Percentiles rank a stretch among this genome's conserved stretches.
These are phyloP conservation scores for Antigone vipio DNA, from an alignment of 2,113 vertebrate species.

Conservation along the genomic window DNA sequence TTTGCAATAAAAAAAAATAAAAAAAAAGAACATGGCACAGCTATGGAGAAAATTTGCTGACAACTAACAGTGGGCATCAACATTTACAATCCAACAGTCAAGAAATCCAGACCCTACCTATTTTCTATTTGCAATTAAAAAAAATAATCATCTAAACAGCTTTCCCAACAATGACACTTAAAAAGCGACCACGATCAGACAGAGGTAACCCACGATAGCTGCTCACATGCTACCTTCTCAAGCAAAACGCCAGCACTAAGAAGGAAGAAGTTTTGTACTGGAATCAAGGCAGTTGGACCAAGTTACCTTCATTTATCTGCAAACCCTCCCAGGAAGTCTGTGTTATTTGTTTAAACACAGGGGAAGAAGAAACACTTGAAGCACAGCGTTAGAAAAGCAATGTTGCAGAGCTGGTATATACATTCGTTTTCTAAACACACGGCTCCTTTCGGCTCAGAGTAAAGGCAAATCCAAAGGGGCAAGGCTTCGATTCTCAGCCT, in stretches of 20 bases:
- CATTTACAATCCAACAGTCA: not conserved
- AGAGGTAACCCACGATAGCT: not conserved
- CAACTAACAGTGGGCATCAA: not conserved
- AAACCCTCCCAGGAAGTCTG: not conserved
- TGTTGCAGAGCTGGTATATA: not conserved
- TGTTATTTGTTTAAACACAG: not conserved
- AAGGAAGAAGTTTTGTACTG: not conserved
- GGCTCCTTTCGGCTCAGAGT: not conserved
- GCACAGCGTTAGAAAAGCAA: not conserved
- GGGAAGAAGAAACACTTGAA: not conserved
- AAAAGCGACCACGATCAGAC: not conserved
- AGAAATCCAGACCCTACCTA: not conserved
- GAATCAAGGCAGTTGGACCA: not conserved
- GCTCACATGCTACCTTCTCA: not conserved
- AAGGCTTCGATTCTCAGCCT: not conserved
- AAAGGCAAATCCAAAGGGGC: not conserved
- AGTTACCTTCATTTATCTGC: not conserved
- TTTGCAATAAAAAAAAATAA: not conserved
- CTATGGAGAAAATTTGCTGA: not conserved
- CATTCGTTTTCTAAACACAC: not conserved
- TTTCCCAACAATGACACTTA: not conserved
- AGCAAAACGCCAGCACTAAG: not conserved
- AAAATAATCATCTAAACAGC: not conserved
- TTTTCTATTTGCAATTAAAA: not conserved
- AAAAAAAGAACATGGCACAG: not conserved